Conservation (phyloP, 2,797 vertebrate species). For the Acipenser transmontanus region DNA sequence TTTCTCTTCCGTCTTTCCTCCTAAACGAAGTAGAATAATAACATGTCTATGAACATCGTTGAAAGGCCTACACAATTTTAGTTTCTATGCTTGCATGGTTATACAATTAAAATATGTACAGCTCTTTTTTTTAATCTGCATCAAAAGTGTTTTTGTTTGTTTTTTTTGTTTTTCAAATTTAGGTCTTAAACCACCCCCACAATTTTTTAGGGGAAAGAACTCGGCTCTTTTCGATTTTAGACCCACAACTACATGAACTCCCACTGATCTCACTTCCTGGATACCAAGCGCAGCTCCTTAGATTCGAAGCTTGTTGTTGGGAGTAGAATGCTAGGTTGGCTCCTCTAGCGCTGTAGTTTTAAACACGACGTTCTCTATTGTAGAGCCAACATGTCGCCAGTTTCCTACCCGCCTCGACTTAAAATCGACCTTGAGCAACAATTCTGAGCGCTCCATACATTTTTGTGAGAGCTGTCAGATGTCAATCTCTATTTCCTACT, state of each 20-base stretch:
- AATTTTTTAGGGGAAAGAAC: conserved; percentile 42
- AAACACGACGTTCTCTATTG: not conserved
- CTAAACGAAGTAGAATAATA: not conserved
- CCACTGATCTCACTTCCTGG: conserved; percentile 51
- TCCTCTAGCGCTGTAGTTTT: not conserved
- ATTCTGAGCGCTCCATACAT: too few relatives aligned
- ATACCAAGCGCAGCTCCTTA: conserved; percentile 32
- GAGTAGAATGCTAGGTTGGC: not conserved
- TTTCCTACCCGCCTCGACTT: not conserved
- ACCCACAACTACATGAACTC: conserved; percentile 30
- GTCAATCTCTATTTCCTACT: too few relatives aligned
- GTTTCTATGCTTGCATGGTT: conserved; percentile 12
- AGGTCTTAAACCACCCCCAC: too few relatives aligned
- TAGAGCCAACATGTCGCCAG: conserved; percentile 10
- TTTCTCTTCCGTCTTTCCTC: conserved; percentile 12
- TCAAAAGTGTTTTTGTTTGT: conserved; percentile 47
- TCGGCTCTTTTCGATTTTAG: conserved; percentile 45
- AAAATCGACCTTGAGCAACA: too few relatives aligned
- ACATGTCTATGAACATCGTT: not conserved
- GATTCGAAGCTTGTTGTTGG: conserved; percentile 24
- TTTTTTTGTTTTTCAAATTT: conserved; percentile 30
- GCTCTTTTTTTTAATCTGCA: conserved; percentile 12
- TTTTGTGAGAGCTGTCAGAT: too few relatives aligned
- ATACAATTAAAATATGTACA: conserved; percentile 9
- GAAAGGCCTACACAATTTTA: not conserved